Evolutionary conservation across 2,797 vertebrate species (phyloP).

Genomic region (Gymnocypris eckloni): DNA sequence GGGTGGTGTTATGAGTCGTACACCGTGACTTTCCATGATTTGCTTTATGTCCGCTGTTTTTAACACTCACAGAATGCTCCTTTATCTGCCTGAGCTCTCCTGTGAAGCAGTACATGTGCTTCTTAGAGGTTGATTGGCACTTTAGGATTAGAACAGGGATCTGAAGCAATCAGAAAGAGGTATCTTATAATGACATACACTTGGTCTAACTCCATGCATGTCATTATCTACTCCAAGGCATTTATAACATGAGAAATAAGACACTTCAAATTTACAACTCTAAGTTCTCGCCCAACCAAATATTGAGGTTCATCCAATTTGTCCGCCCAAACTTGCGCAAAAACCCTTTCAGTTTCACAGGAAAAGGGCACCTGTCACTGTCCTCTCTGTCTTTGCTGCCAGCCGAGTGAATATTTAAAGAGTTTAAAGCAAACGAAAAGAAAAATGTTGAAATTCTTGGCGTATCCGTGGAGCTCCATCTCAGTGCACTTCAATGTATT

Average conservation of each 20-base stretch:
- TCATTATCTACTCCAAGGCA: constrained; percentile 1
- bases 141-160: constrained; percentile 4
- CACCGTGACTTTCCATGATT: background rate
- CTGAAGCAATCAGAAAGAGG: background rate
- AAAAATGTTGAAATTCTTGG: constrained; percentile 51
- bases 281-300: constrained; percentile 14
- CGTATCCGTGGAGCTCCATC: constrained; percentile 47
- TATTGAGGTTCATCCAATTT: constrained; percentile 38
- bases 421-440: constrained; percentile 42
- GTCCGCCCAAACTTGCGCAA: constrained; percentile 23
- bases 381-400: constrained; percentile 46
- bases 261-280: constrained; percentile 9
- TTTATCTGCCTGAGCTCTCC: constrained; percentile 6
- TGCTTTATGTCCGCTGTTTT: constrained; percentile 22
- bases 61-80: constrained; percentile 17
- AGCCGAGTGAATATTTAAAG: constrained; percentile 59
- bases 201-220: background rate
- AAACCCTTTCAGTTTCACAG: constrained; percentile 32
- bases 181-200: background rate
- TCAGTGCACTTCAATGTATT: constrained; percentile 52
- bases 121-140: constrained; percentile 3
- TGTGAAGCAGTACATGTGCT: constrained; percentile 20
- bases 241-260: constrained; percentile 1
- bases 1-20: background rate
- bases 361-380: constrained; percentile 12